phyloP scores from a whole-genome alignment of 2,113 vertebrate species.

The Coreoperca whiteheadi region DNA sequence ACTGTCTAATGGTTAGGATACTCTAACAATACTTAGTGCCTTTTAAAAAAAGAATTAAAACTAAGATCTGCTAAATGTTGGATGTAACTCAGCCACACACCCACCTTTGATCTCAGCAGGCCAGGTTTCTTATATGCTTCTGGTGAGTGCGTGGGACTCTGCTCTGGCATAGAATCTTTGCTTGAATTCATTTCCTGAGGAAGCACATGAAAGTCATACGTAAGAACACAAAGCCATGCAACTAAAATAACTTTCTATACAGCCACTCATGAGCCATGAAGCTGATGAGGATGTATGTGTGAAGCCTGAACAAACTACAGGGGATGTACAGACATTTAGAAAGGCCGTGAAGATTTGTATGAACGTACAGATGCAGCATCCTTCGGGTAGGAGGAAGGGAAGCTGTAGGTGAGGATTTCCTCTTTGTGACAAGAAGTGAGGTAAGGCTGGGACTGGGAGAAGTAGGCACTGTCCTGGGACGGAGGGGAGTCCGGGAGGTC shows the following conservation, averaged over 20 bases:
- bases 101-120: slow-evolving; percentile 70
- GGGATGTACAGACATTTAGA: not conserved
- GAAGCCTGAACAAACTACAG: not conserved
- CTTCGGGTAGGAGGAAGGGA: slow-evolving; percentile 8
- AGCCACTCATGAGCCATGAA: not conserved
- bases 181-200: slow-evolving; percentile 59
- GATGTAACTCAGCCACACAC: not conserved
- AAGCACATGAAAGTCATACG: not conserved
- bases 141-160: slow-evolving; percentile 30
- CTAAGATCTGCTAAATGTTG: not conserved
- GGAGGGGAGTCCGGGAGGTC: slow-evolving; percentile 58
- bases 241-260: not conserved
- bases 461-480: slow-evolving; percentile 81
- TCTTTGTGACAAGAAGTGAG: slow-evolving; percentile 28
- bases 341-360: not conserved
- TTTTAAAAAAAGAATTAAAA: not conserved
- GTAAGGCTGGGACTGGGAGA: slow-evolving; percentile 76
- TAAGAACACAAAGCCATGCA: not conserved
- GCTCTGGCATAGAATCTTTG: slow-evolving; percentile 19
- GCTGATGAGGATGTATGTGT: not conserved
- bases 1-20: no score
- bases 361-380: slow-evolving; percentile 55
- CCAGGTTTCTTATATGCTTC: slow-evolving; percentile 31
- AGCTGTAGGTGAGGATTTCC: slow-evolving; percentile 17
- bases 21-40: not conserved